These are phyloP conservation scores for Leistus spinibarbis DNA, from an alignment of 2,888 invertebrate species.

Conservation along the genomic window DNA sequence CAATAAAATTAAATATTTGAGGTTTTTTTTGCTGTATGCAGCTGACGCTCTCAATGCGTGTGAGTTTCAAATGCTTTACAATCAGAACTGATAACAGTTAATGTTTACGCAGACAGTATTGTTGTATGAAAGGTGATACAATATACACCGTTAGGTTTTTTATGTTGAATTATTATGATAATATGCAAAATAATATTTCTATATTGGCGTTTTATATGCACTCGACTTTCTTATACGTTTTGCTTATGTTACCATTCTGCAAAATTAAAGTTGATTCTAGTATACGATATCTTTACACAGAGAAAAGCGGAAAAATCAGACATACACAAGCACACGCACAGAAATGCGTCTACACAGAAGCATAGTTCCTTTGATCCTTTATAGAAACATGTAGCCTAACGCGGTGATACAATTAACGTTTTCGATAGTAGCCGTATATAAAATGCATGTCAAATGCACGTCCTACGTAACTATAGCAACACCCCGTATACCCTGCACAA, in stretches of 20 bases:
- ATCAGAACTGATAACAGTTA: too few relatives aligned
- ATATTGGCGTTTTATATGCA: too few relatives aligned
- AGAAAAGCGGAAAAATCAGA: not conserved
- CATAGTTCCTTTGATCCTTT: not conserved
- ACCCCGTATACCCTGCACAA: not conserved
- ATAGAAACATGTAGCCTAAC: not conserved
- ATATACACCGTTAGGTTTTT: too few relatives aligned
- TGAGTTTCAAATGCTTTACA: too few relatives aligned
- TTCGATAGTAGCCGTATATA: not conserved
- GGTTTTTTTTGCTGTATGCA: too few relatives aligned
- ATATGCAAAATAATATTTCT: too few relatives aligned
- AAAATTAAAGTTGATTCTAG: not conserved
- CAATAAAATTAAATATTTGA: too few relatives aligned
- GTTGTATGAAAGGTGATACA: too few relatives aligned
- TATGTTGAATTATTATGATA: too few relatives aligned
- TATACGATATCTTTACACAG: not conserved
- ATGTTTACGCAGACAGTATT: too few relatives aligned
- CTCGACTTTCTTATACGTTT: too few relatives aligned
- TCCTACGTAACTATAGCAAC: conserved; percentile 5
- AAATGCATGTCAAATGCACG: not conserved
- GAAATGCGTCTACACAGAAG: not conserved
- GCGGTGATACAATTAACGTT: not conserved
- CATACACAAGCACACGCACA: not conserved
- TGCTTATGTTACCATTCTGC: not conserved
- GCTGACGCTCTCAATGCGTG: too few relatives aligned